Conservation (phyloP, 2,797 vertebrate species). For the Diglossa cyanea region DNA sequence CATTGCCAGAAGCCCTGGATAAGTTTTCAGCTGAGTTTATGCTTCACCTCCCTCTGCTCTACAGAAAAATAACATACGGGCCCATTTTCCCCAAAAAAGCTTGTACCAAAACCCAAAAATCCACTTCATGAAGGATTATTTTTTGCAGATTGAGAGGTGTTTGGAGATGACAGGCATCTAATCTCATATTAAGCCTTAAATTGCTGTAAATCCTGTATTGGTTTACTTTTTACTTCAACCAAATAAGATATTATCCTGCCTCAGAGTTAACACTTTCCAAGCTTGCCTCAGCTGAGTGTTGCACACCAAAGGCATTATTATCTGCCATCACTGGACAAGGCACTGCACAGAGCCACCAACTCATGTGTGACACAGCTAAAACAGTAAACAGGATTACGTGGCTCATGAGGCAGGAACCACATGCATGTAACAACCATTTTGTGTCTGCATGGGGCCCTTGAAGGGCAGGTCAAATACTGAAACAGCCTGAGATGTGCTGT, state of each 20-base stretch:
- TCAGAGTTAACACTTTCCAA: neutral
- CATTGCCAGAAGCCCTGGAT: conserved; percentile 15
- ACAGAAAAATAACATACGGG: conserved; percentile 46
- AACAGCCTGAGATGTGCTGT: neutral
- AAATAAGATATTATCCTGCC: neutral
- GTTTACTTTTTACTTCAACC: conserved; percentile 35
- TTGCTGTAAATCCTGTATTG: conserved; percentile 26
- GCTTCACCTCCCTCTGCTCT: conserved; percentile 18
- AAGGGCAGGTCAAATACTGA: neutral
- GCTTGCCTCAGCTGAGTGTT: neutral
- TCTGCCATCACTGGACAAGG: neutral
- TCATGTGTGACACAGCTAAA: neutral
- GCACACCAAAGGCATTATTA: neutral
- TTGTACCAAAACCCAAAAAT: neutral
- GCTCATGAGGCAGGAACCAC: neutral
- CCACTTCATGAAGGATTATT: neutral
- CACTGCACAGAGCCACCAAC: neutral
- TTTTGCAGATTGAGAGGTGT: conserved; percentile 59
- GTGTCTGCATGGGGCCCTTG: neutral
- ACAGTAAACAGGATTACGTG: neutral
- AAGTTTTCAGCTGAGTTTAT: conserved; percentile 52
- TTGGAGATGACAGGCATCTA: neutral
- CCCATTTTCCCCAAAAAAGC: neutral
- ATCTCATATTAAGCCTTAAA: conserved; percentile 38
- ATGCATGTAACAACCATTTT: neutral